phyloP scores from a whole-genome alignment of 1,140 invertebrate species.

The Eulimnadia texana region DNA sequence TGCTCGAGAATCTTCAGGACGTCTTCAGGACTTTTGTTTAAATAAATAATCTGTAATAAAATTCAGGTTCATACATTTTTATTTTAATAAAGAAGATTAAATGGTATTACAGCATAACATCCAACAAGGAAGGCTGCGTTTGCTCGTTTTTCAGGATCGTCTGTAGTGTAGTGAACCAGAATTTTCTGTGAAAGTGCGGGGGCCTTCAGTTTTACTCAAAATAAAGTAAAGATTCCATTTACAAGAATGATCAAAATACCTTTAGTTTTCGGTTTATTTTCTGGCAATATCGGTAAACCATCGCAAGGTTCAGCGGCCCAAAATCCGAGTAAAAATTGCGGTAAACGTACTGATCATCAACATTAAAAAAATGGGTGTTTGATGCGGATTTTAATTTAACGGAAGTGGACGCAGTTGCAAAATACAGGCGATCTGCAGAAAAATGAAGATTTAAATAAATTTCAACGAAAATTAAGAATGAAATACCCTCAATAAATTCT shows the following conservation, averaged over 20 bases:
- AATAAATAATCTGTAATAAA: slow-evolving; percentile 64
- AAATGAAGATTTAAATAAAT: no score
- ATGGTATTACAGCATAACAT: slow-evolving; percentile 63
- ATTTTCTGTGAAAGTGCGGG: slow-evolving; percentile 50
- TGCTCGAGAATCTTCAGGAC: slow-evolving; percentile 59
- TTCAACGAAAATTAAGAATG: no score
- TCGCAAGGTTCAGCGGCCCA: slow-evolving; percentile 89
- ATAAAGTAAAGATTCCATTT: neutral
- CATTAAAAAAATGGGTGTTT: slow-evolving; percentile 83
- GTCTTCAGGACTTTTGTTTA: slow-evolving; percentile 67
- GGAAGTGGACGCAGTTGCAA: slow-evolving; percentile 65
- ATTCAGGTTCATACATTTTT: neutral
- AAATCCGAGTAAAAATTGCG: slow-evolving; percentile 97
- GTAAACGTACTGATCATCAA: slow-evolving; percentile 86
- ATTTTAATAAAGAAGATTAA: slow-evolving; percentile 2
- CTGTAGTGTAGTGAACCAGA: slow-evolving; percentile 83
- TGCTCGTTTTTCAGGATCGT: slow-evolving; percentile 52
- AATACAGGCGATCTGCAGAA: slow-evolving; percentile 73
- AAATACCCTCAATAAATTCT: no score
- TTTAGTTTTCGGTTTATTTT: slow-evolving; percentile 61
- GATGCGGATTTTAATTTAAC: slow-evolving; percentile 64
- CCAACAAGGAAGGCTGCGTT: slow-evolving; percentile 82
- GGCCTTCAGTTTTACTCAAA: slow-evolving; percentile 25
- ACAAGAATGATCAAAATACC: neutral
- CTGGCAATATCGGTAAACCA: slow-evolving; percentile 85